These are phyloP conservation scores for Paratilapia polleni DNA, from an alignment of 2,113 vertebrate species.

Conservation along the genomic window DNA sequence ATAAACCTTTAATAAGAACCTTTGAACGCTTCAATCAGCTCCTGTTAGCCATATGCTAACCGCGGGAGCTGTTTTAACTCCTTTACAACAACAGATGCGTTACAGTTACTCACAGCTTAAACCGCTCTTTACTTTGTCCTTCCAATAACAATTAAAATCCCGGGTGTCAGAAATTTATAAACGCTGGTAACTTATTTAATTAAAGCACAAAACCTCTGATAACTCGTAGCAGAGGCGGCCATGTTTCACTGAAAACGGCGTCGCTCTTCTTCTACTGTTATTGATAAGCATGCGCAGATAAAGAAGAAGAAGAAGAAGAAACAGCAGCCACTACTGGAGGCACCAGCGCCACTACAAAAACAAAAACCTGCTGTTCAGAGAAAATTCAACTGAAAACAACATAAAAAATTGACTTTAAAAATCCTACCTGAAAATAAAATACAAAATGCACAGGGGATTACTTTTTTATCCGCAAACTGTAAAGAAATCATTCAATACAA, in stretches of 20 bases:
- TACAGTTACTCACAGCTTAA: background rate
- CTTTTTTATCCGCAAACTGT: background rate
- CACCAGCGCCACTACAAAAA: background rate
- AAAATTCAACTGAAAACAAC: background rate
- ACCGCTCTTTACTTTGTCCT: background rate
- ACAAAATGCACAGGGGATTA: background rate
- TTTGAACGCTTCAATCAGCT: background rate
- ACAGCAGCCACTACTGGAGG: conserved; percentile 20
- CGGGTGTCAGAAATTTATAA: background rate
- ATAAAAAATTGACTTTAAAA: background rate
- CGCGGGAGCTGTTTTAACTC: background rate
- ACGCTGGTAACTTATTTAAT: background rate
- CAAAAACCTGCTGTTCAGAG: background rate
- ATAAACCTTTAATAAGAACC: background rate
- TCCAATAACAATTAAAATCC: accelerated
- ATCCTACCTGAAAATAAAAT: background rate
- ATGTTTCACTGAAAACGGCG: conserved; percentile 29
- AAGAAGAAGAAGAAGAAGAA: background rate
- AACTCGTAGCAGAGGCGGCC: background rate
- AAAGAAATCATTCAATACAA: background rate
- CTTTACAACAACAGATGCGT: no score
- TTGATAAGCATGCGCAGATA: accelerated
- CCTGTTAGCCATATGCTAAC: conserved; percentile 37
- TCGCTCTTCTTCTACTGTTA: conserved; percentile 11
- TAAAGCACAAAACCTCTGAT: background rate